Conservation (phyloP, 2,797 vertebrate genomes). For the Fundulus diaphanus region DNA sequence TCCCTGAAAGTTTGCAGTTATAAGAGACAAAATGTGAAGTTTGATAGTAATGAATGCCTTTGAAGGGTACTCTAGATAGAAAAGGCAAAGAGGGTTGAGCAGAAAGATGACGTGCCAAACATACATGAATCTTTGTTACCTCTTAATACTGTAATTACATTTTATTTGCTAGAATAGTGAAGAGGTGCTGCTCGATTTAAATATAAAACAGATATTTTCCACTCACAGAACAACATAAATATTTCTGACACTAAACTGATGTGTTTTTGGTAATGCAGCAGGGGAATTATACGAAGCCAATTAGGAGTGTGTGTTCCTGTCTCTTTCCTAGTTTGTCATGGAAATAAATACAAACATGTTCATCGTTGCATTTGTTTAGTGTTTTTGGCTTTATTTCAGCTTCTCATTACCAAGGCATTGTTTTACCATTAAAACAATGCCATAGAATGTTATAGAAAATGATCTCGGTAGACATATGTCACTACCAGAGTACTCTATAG, state of each 20-base stretch:
- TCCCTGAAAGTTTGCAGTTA: background rate
- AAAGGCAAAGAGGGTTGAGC: background rate
- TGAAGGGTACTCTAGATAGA: background rate
- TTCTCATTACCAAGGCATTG: background rate
- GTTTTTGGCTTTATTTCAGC: background rate
- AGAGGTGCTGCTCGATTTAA: constrained; percentile 11
- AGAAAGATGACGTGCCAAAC: background rate
- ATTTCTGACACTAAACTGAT: background rate
- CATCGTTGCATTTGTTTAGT: background rate
- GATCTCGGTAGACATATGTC: too few relatives aligned
- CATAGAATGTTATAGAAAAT: background rate
- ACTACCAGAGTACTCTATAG: too few relatives aligned
- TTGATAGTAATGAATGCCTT: background rate
- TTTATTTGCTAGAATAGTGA: background rate
- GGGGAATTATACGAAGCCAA: background rate
- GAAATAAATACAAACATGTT: background rate
- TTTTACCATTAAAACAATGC: background rate
- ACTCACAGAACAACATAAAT: background rate
- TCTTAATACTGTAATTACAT: background rate
- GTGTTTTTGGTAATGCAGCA: background rate
- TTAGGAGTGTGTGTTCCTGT: background rate
- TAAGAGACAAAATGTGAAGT: background rate
- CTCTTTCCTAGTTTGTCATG: background rate
- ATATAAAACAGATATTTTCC: constrained; percentile 7
- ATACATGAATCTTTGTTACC: background rate